Conservation (phyloP, 1,140 invertebrate genomes). For the Tetragnatha versicolor region DNA sequence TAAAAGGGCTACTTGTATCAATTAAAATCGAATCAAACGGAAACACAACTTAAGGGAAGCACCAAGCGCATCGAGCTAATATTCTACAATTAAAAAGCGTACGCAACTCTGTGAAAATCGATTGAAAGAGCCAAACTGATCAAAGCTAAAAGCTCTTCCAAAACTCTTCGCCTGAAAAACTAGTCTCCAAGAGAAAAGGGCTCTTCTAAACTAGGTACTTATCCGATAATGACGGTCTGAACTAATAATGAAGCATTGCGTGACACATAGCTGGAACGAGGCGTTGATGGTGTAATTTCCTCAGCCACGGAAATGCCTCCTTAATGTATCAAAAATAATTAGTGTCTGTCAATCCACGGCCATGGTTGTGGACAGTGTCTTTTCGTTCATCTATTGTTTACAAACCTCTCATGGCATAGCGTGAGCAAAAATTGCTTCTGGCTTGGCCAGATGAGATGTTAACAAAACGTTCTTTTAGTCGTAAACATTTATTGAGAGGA, state of each 20-base stretch:
- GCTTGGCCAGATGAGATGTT: neutral
- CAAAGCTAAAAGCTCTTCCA: too few species aligned
- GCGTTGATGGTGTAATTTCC: neutral
- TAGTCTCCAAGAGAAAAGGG: too few species aligned
- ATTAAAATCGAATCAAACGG: too few species aligned
- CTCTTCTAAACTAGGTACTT: neutral
- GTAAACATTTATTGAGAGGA: neutral
- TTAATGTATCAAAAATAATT: slow-evolving; percentile 17
- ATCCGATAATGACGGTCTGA: neutral
- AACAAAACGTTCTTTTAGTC: neutral
- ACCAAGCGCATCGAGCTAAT: too few species aligned
- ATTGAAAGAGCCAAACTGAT: too few species aligned
- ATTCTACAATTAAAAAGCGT: too few species aligned
- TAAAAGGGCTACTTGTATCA: too few species aligned
- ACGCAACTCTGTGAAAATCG: too few species aligned
- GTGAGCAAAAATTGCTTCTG: neutral
- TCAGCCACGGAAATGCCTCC: neutral
- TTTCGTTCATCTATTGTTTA: neutral
- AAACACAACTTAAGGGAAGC: too few species aligned
- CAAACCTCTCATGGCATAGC: neutral
- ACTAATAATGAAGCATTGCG: neutral
- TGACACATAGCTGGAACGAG: neutral
- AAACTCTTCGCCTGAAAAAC: too few species aligned
- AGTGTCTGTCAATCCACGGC: slow-evolving; percentile 8
- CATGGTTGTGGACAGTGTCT: neutral